Percentiles rank a stretch among this genome's conserved stretches.
Evolutionary conservation across 2,113 vertebrate species (phyloP).

Genomic region (Tenrec ecaudatus): DNA sequence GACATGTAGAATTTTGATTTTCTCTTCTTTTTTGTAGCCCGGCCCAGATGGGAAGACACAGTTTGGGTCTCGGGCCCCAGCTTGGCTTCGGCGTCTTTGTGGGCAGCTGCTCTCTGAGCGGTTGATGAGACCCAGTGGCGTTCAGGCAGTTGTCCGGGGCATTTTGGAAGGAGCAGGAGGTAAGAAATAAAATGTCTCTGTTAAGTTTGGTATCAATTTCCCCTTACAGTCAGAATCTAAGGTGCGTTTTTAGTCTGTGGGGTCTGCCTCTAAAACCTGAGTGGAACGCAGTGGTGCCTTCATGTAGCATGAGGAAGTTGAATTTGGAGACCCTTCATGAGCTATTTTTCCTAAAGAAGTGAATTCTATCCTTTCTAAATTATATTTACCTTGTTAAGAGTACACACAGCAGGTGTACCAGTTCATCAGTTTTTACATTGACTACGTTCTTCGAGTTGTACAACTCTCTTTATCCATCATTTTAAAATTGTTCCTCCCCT

Average conservation of each 20-base stretch:
- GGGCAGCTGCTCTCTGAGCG: constrained; percentile 95
- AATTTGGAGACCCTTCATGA: neutral
- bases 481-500: neutral
- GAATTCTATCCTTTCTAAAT: neutral
- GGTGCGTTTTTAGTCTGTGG: neutral
- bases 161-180: constrained; percentile 93
- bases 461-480: neutral
- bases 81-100: constrained; percentile 94
- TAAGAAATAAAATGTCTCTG: constrained; percentile 80
- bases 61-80: constrained; percentile 81
- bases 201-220: neutral
- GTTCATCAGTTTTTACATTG: neutral
- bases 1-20: neutral
- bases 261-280: constrained; percentile 23
- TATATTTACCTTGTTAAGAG: neutral
- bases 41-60: constrained; percentile 61
- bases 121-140: constrained; percentile 91
- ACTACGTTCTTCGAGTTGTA: neutral
- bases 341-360: neutral
- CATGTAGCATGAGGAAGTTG: neutral
- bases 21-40: constrained; percentile 48
- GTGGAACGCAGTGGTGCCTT: neutral
- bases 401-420: neutral
- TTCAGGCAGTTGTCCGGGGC: constrained; percentile 94
- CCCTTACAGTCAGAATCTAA: neutral